Evolutionary conservation across 2,113 vertebrate species (phyloP), one percentile per base, ranked within the genome.

Genomic region (Cyanoramphus novaezelandiae): DNA sequence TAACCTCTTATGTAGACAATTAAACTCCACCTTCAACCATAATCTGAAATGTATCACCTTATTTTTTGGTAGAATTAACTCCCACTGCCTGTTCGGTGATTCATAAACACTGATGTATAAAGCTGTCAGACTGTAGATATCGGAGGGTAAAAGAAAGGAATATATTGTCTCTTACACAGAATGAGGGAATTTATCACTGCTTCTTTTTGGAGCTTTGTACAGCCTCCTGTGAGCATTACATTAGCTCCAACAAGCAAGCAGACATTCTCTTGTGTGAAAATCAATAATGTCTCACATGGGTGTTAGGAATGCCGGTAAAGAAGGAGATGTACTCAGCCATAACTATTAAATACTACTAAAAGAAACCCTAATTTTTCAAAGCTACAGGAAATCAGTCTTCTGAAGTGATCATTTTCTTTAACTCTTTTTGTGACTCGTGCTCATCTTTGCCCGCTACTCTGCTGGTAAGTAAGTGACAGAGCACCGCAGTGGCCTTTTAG

Each of bases 361-460:
- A 88, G 84, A 94, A 93, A 85, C 24, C 33, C 59, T 88, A 55
- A 43, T 76, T 88, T 96, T 90, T 88, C 79, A 93, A 94, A 91
- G 57, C 37, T 79, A 69, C 76, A 87, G 77, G 47, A 96, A 92
- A 89, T 82, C 44, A 71, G 46, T 69, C 81, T 69, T 90, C 86
- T 82, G 60, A 89, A 92, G 50, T 68, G 50, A 92, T 90, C 4
- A 37, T 91, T 90, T 95, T 91, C 67, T 90, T 79, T 96, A 90
- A 75, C 79, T 92, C 9, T 43, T 91, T 62, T 85, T 83, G 39
- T 92, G 65, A 82, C 74, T 92, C 25, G 44, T 83, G 72, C 35
- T 93, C 52, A n/a, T 81, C 82, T 87, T 85, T 82, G 46, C n/a
- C 41, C 82, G 29, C 37, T 57, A 14, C 14, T 50, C 47, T 63